Base-by-base conservation (phyloP, 1,140 invertebrate species). In the Formica exsecta region DNA sequence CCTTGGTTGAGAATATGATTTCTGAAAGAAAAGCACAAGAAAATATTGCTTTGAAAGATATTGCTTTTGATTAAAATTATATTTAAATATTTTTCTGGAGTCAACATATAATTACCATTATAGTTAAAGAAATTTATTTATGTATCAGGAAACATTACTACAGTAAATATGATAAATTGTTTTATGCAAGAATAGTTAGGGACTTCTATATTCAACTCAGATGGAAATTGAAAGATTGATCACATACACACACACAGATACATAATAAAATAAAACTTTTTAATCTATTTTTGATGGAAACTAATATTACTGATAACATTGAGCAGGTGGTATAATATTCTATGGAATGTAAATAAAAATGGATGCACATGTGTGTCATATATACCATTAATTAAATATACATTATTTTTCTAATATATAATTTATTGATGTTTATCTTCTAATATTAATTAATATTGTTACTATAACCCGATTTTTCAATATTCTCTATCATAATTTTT, bases 381-480 rank as follows among this genome's bases (percentile, higher is more conserved):
- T 44, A 0, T 44, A 44, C 9, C 8, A 44, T 44, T 44, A 44
- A 44, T 9, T 44, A 44, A 8, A 44, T 44, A 48, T 48, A 13
- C 2, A 48, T 2, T 48, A 13, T 48, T 16, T 51, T 51, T 51
- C 3, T 51, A 51, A 51, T 51, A 51, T 51, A 51, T 51, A 3
- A 1, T 16, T 51, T 51, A 3, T 48, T 11, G 13, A 13, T 51
- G 16, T 19, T 4, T 73, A 54, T 9, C n/a, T 57, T 36, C 2
- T 13, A 73, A 51, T 16, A 44, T n/a, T 5, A 73, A 54, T 73
- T 74, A 36, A 54, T 7, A 73, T 57, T 71, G 25, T 68, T 38
- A 75, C 8, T 64, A 29, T 6, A 29, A 73, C 1, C 11, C 4
- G 6, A n/a, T 57, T 22, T 13, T 57, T 38, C 3, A 57, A 9